Base-by-base conservation (phyloP, 2,113 vertebrate genomes). In the Misgurnus anguillicaudatus region DNA sequence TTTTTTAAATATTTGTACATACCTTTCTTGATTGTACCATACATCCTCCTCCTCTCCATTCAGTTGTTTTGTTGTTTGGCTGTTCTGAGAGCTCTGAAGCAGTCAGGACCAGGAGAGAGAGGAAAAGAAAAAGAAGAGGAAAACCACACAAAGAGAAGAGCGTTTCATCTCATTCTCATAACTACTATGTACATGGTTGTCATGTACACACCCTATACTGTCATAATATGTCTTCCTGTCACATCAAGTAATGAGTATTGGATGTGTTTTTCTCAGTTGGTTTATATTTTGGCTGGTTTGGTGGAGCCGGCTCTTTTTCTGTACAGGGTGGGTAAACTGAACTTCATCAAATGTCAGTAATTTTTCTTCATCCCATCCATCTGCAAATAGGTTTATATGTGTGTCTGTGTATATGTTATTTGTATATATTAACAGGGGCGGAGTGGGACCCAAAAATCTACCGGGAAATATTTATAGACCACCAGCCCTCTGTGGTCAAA, bases 51-150 rank as follows among this genome's bases (percentile, higher is more conserved):
- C 24, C 24, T 31, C 24, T 31, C 74, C 24, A 31, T 31, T 31
- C 24, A 31, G 24, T 31, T 31, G 24, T 31, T 31, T 31, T 31
- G 24, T 31, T 31, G 24, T 31, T 1, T 31, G 24, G 24, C 24
- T 31, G 24, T 31, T 31, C 24, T 31, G 1, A 31, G 24, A 31
- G 24, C 24, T 31, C 24, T 31, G 24, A 31, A 31, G 24, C 24
- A 31, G 24, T 31, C 24, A 61, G 68, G 9, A 51, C 66, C 66
- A 31, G 66, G 66, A 69, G 66, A 69, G 19, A 69, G 45, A 31
- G 24, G 24, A 3, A 31, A 3, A 51, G 39, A 69, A 13, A 69
- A 3, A 31, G 7, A 16, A 0, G 19, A 69, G 6, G 75, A 63
- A 69, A 69, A 69, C 66, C 3, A 69, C 19, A 51, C 31, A 19